Evolutionary conservation across 2,888 invertebrate genomes (phyloP).

Genomic region (Melangyna quadrimaculata): DNA sequence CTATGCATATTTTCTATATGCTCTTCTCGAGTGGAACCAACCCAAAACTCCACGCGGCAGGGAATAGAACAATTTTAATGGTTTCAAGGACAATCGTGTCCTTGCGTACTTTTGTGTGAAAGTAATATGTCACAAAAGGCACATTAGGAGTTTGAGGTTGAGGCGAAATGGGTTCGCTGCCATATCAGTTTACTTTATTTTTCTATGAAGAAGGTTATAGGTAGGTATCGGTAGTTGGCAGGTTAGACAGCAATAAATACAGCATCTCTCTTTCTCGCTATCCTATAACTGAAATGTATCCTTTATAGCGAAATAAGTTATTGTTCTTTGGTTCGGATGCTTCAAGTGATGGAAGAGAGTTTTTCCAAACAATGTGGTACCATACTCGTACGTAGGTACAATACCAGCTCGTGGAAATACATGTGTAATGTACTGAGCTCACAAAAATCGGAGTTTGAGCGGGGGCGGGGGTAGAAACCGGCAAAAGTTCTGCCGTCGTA

Average conservation of each 20-base stretch:
- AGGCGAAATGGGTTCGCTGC: conserved; percentile 25
- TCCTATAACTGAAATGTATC: conserved; percentile 5
- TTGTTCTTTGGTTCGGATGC: conserved; percentile 31
- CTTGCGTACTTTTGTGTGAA: conserved; percentile 36
- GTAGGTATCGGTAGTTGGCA: neutral
- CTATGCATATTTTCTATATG: conserved; percentile 61
- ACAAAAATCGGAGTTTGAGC: neutral
- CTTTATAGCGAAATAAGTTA: conserved; percentile 36
- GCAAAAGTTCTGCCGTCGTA: conserved; percentile 51
- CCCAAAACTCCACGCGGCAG: conserved; percentile 25
- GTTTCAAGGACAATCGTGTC: conserved; percentile 63
- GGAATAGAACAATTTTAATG: conserved; percentile 37
- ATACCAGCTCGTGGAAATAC: conserved; percentile 6
- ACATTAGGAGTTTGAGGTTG: neutral
- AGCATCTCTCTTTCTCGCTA: neutral
- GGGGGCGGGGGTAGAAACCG: neutral
- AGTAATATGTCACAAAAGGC: conserved; percentile 26
- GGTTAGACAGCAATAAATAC: conserved; percentile 21
- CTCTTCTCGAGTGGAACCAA: conserved; percentile 20
- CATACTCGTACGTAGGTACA: conserved; percentile 16
- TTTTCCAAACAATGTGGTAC: conserved; percentile 32
- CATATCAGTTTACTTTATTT: conserved; percentile 59
- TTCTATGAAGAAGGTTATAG: conserved; percentile 47
- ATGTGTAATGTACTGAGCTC: conserved; percentile 11
- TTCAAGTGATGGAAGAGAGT: conserved; percentile 35